phyloP scores from a whole-genome alignment of 2,797 vertebrate genomes.

The Melanotaenia pygmaea region DNA sequence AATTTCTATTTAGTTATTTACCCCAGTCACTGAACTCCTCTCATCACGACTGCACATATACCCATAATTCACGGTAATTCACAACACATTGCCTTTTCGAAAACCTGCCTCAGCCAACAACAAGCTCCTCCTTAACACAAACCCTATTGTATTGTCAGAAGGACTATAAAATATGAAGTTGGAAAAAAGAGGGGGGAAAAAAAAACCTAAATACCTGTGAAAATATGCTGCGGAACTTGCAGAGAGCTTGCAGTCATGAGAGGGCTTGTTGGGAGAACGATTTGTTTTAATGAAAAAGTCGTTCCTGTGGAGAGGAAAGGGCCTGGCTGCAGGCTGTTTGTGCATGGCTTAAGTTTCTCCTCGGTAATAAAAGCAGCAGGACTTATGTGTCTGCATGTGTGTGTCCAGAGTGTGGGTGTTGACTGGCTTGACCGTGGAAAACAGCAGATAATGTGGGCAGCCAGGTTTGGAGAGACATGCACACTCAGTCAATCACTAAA shows the following conservation, averaged over 20 bases:
- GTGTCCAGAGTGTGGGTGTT: constrained; percentile 39
- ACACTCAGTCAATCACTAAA: constrained; percentile 41
- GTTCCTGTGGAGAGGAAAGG: constrained; percentile 63
- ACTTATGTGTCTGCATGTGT: constrained; percentile 53
- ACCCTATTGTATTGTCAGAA: constrained; percentile 54
- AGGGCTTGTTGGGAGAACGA: constrained; percentile 67
- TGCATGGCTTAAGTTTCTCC: constrained; percentile 78
- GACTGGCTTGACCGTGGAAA: constrained; percentile 40
- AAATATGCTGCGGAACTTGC: constrained; percentile 62
- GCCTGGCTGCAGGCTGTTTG: constrained; percentile 74
- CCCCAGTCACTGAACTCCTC: constrained; percentile 13
- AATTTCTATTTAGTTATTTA: background rate
- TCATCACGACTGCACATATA: constrained; percentile 13
- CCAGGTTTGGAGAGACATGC: constrained; percentile 45
- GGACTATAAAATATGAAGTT: constrained; percentile 64
- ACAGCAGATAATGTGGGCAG: constrained; percentile 56
- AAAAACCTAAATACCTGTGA: constrained; percentile 48
- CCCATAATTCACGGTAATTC: constrained; percentile 42
- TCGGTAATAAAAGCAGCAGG: constrained; percentile 74
- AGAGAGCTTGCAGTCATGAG: constrained; percentile 57
- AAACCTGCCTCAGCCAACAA: constrained; percentile 35
- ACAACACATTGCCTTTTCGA: constrained; percentile 66
- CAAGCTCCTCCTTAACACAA: constrained; percentile 42
- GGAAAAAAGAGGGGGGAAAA: constrained; percentile 23
- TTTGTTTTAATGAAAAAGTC: constrained; percentile 81